Evolutionary conservation across 1,140 invertebrate genomes (phyloP), one percentile per base, ranked within the genome.

Genomic region (Reticulitermes speratus): DNA sequence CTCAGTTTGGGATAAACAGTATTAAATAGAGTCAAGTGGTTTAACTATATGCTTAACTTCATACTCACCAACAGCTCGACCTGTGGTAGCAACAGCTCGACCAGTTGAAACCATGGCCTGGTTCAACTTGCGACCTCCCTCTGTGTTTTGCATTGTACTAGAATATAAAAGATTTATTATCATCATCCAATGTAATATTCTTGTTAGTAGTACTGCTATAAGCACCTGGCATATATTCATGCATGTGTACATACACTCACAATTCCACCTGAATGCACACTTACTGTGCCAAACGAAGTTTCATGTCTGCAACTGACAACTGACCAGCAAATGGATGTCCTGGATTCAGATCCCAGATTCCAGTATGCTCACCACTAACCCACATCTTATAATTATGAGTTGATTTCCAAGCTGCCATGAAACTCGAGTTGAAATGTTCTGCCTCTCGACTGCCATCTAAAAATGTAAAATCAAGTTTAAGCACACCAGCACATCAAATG

Each of bases 81-180:
- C 96, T 23, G 97, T 97, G 82, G 96, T 96, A n/a, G 95, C 96
- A 52, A 99, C 97, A 85, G 97, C 97, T 89, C 96, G 94, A 83
- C 97, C 97, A 3, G 98, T 99, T 83, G 95, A 97, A 69, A 94
- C 94, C 89, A 99, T 96, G 2, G 97, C 98, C 91, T 98, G 96
- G 90, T 98, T 98, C 48, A 99, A 93, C 91, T 98, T 98, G 85
- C 97, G 94, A 3, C 97, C 98, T 88, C 97, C 95, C 91, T 99
- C 98, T 55, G 97, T 97, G 89, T 95, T 98, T 88, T 98, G 97
- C 95, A 99, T 97, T 65, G 97, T 97, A 90, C 97, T 99, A 89
- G 44, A 93, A 93, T 89, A 87, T 38, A 88, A 85, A 88, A 25
- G n/a, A 87, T 7, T 25, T 6, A 59, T 21, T 65, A 65, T 8